phyloP scores from a whole-genome alignment of 30 jellyfish, hydroid and myxozoan genomes.

The Hydractinia symbiolongicarpus region DNA sequence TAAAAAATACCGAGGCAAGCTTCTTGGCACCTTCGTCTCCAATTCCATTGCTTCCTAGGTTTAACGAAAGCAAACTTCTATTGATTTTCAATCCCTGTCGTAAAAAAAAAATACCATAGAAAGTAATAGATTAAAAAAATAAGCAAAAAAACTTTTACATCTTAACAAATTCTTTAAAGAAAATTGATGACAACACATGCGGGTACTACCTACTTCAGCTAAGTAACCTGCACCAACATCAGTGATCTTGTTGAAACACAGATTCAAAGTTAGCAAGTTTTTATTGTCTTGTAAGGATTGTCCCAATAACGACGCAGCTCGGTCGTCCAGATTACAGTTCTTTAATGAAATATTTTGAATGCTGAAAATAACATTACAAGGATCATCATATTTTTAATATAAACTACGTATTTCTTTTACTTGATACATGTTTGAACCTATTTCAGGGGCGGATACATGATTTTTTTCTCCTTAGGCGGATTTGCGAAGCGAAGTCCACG shows the following conservation, averaged over 20 bases:
- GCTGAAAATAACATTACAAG: conserved; percentile 14
- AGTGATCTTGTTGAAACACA: conserved; percentile 79
- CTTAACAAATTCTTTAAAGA: too few relatives aligned
- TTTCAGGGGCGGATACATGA: too few relatives aligned
- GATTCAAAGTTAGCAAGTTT: conserved; percentile 50
- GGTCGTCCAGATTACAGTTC: conserved; percentile 67
- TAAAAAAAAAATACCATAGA: not conserved
- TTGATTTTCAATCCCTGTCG: conserved; percentile 87
- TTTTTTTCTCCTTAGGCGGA: too few relatives aligned
- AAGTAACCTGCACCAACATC: conserved; percentile 32
- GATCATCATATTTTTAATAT: not conserved
- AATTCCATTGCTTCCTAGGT: conserved; percentile 71
- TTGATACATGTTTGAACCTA: too few relatives aligned
- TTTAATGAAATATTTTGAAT: conserved; percentile 70
- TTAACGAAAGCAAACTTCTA: conserved; percentile 64
- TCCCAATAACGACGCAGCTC: conserved; percentile 69
- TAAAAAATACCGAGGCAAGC: conserved; percentile 56
- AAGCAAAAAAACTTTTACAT: not conserved
- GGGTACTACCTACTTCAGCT: not conserved
- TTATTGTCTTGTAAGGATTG: conserved; percentile 53
- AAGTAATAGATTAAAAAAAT: not conserved
- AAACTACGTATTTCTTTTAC: not conserved
- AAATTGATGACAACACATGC: too few relatives aligned
- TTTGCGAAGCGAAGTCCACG: too few relatives aligned
- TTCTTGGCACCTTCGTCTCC: conserved; percentile 62